Percentiles rank a stretch among this genome's conserved stretches.
Evolutionary conservation across 2,888 invertebrate genomes (phyloP).

Genomic region (Caradrina clavipalpis): DNA sequence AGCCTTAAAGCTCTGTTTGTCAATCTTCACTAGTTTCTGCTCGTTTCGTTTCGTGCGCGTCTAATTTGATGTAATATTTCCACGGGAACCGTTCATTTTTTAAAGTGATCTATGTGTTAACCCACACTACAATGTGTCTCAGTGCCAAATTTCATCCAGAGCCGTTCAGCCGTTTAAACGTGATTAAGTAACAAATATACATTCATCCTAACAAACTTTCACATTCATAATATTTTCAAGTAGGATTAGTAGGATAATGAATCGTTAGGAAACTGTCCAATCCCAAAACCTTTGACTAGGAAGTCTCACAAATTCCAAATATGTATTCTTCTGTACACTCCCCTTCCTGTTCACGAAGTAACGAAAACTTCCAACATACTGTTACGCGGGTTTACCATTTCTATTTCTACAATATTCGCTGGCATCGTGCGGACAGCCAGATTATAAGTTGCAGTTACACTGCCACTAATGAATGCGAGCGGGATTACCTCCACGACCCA

Average conservation of each 20-base stretch:
- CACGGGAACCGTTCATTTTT: no score
- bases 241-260: not conserved
- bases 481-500: conserved; percentile 74
- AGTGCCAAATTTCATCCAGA: no score
- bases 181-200: no score
- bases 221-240: no score
- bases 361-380: conserved; percentile 28
- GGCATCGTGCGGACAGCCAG: conserved; percentile 64
- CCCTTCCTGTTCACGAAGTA: not conserved
- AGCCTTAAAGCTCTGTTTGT: no score
- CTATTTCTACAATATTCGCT: conserved; percentile 43
- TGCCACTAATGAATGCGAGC: conserved; percentile 80
- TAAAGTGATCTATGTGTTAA: no score
- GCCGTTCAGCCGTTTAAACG: no score
- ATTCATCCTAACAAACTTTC: no score
- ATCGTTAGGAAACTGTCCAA: not conserved
- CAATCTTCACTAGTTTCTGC: no score
- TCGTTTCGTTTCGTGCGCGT: no score
- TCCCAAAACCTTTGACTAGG: not conserved
- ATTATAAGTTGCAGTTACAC: conserved; percentile 82
- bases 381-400: conserved; percentile 28
- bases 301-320: not conserved
- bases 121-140: no score
- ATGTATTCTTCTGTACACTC: not conserved
- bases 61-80: no score